These are phyloP conservation scores for Epiblema foenella DNA, from an alignment of 2,888 invertebrate species.

Conservation along the genomic window DNA sequence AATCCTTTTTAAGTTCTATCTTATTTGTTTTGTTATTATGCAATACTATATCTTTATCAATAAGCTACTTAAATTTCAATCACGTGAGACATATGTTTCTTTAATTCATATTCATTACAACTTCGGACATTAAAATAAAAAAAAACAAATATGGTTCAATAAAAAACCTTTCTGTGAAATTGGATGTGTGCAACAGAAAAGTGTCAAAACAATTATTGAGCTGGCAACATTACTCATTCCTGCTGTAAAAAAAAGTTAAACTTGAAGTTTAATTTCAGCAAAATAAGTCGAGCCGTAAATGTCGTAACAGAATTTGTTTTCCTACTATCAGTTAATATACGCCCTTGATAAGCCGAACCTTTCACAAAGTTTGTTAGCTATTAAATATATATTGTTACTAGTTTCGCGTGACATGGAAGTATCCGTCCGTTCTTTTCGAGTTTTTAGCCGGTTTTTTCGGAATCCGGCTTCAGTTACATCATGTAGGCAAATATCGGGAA, in stretches of 20 bases:
- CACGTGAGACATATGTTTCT: neutral
- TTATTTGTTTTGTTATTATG: neutral
- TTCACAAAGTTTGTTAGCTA: neutral
- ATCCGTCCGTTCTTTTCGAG: slow-evolving; percentile 60
- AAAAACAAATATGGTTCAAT: neutral
- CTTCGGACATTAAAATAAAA: too few species aligned
- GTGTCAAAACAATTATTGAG: neutral
- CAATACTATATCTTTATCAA: neutral
- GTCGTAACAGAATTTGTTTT: neutral
- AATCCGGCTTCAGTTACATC: slow-evolving; percentile 60
- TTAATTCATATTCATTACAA: neutral
- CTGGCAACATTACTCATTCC: neutral
- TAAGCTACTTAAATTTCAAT: too few species aligned
- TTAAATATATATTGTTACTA: neutral
- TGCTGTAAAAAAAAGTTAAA: neutral
- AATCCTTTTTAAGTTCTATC: neutral
- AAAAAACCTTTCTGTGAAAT: neutral
- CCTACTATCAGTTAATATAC: neutral
- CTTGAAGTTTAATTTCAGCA: neutral
- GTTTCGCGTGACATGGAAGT: slow-evolving; percentile 61
- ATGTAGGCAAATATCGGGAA: slow-evolving; percentile 60
- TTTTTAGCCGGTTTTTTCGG: slow-evolving; percentile 71
- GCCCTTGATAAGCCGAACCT: neutral
- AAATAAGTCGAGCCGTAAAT: neutral
- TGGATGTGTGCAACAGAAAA: too few species aligned